phyloP scores from a whole-genome alignment of 2,113 vertebrate genomes.

The Sisor rabdophorus region DNA sequence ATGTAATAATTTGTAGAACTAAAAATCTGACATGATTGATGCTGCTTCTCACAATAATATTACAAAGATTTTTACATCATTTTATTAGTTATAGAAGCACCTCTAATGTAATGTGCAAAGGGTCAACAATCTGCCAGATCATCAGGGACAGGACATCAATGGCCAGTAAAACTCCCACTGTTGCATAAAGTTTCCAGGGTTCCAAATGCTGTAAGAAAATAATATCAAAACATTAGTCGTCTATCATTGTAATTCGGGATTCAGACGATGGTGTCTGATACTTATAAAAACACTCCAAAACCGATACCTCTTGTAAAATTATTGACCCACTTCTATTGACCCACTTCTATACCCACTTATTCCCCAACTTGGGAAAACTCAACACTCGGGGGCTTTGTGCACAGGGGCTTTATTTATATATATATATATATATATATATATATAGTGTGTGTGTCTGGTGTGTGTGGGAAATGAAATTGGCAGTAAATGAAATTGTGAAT shows the following conservation, averaged over 20 bases:
- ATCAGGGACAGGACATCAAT: conserved; percentile 82
- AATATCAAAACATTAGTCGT: conserved; percentile 2
- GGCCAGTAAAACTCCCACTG: conserved; percentile 83
- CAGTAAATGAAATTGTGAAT: conserved; percentile 17
- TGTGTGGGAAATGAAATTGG: conserved; percentile 36
- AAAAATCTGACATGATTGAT: not conserved
- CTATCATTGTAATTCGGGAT: not conserved
- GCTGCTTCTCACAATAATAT: not conserved
- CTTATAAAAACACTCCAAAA: no score
- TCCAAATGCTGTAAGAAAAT: conserved; percentile 78
- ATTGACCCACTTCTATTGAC: no score
- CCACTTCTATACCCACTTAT: no score
- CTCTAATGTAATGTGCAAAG: conserved; percentile 89
- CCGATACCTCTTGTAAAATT: no score
- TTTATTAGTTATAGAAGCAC: conserved; percentile 58
- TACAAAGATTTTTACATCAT: not conserved
- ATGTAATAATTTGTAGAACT: not conserved
- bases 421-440: no score
- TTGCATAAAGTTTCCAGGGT: conserved; percentile 92
- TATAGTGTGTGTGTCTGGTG: conserved; percentile 3
- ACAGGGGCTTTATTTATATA: no score
- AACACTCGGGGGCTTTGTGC: no score
- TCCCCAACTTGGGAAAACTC: no score
- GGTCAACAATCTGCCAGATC: conserved; percentile 92
- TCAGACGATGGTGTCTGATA: no score